Percentiles rank a stretch among this genome's conserved stretches.
These are phyloP conservation scores for Rhyacichthys aspro DNA, from an alignment of 2,797 vertebrate genomes.

Conservation along the genomic window DNA sequence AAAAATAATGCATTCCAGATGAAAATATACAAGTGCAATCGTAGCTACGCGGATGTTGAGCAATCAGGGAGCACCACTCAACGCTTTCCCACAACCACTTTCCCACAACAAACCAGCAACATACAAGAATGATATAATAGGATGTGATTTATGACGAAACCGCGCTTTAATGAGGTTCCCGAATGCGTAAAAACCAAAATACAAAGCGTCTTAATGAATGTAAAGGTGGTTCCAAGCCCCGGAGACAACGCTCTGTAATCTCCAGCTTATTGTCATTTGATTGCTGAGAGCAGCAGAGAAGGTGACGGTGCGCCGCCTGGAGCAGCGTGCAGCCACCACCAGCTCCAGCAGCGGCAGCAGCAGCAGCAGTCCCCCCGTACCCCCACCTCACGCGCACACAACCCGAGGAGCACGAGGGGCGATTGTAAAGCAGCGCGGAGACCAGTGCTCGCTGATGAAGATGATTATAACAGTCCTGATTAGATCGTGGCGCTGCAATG, in stretches of 20 bases:
- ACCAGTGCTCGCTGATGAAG: slow-evolving; percentile 16
- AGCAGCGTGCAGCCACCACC: slow-evolving; percentile 38
- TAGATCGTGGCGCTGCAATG: slow-evolving; percentile 7
- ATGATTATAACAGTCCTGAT: slow-evolving; percentile 20
- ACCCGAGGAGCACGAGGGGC: slow-evolving; percentile 6
- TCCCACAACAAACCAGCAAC: not conserved
- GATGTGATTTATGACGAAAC: not conserved
- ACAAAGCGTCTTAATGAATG: no score
- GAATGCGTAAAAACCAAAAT: not conserved
- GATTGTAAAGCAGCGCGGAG: slow-evolving; percentile 8
- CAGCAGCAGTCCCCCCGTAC: not conserved
- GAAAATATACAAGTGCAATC: no score
- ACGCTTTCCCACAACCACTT: not conserved
- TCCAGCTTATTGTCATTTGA: slow-evolving; percentile 19
- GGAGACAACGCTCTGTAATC: slow-evolving; percentile 6
- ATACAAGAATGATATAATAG: not conserved
- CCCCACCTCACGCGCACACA: slow-evolving; percentile 7
- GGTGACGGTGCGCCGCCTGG: slow-evolving; percentile 44
- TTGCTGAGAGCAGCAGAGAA: slow-evolving; percentile 24
- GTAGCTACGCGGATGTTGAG: no score
- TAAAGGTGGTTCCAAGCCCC: not conserved
- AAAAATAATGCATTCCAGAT: no score
- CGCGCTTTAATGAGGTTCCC: no score
- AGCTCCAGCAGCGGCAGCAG: slow-evolving; percentile 3
- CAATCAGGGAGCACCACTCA: no score